phyloP scores from a whole-genome alignment of 2,797 vertebrate species.

The Urophycis tenuis region DNA sequence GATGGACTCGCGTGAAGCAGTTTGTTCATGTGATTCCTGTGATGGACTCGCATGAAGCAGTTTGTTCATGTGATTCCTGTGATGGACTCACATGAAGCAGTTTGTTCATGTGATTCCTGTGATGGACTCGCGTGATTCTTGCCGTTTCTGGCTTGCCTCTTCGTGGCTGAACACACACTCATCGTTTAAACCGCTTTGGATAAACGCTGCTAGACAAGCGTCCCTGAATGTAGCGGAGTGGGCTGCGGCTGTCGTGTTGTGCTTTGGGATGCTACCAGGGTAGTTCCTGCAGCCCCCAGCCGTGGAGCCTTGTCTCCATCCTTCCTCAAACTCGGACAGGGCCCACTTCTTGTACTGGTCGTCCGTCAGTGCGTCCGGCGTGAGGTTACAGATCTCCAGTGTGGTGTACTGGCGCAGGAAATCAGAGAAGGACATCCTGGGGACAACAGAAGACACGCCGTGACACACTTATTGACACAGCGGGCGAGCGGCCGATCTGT shows the following conservation, averaged over 20 bases:
- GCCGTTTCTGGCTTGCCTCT: too few relatives aligned
- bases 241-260: not conserved
- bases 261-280: constrained; percentile 40
- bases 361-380: constrained; percentile 56
- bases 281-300: constrained; percentile 67
- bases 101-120: too few relatives aligned
- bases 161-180: too few relatives aligned
- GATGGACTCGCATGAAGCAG: too few relatives aligned
- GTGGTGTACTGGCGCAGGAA: constrained; percentile 57
- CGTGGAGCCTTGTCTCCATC: constrained; percentile 56
- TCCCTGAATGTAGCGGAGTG: too few relatives aligned
- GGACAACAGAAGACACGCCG: not conserved
- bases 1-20: too few relatives aligned
- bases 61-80: too few relatives aligned
- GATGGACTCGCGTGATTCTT: too few relatives aligned
- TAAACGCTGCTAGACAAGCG: not conserved
- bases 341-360: constrained; percentile 57
- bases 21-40: too few relatives aligned
- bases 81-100: too few relatives aligned
- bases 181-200: not conserved
- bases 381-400: constrained; percentile 69
- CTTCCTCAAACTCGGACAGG: constrained; percentile 54
- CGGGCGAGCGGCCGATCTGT: not conserved
- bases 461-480: not conserved
- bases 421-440: constrained; percentile 65